Percentiles rank a stretch among this genome's conserved stretches.
These are phyloP conservation scores for Acanthis flammea DNA, from an alignment of 2,797 vertebrate species.

Conservation along the genomic window DNA sequence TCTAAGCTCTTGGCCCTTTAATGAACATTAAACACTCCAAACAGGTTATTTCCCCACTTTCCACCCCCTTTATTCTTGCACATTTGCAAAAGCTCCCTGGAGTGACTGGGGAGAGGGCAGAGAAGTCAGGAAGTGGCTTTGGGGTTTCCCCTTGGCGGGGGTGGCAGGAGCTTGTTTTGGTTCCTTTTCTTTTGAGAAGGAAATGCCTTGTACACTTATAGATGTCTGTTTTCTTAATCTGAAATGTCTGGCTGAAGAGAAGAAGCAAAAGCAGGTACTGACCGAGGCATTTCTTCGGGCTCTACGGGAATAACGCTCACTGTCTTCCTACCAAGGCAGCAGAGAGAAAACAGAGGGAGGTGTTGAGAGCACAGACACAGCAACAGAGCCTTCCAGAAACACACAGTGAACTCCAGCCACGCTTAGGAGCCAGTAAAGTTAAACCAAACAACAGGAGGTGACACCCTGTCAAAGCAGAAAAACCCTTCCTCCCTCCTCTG, in stretches of 20 bases:
- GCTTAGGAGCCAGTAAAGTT: neutral
- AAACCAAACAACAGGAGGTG: neutral
- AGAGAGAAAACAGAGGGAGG: slow-evolving; percentile 15
- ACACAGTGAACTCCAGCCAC: neutral
- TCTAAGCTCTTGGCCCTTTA: neutral
- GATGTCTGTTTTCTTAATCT: neutral
- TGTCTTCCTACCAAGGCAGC: slow-evolving; percentile 88
- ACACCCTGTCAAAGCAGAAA: neutral
- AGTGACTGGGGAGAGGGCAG: neutral
- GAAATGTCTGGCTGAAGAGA: neutral
- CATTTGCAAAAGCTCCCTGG: neutral
- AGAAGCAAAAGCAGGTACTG: slow-evolving; percentile 72
- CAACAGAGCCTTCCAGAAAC: neutral
- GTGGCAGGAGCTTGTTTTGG: neutral
- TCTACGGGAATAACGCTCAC: slow-evolving; percentile 87
- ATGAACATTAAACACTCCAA: neutral
- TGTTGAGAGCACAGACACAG: slow-evolving; percentile 32
- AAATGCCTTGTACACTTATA: neutral
- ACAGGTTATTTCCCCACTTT: neutral
- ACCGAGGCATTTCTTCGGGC: slow-evolving; percentile 89
- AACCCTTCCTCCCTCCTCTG: neutral
- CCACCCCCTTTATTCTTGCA: neutral
- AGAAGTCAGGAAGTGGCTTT: slow-evolving; percentile 23
- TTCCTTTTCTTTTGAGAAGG: neutral
- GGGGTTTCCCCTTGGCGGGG: neutral